Percentiles rank a stretch among this genome's conserved stretches.
Conservation (phyloP, 2,797 vertebrate genomes). For the Mus caroli region DNA sequence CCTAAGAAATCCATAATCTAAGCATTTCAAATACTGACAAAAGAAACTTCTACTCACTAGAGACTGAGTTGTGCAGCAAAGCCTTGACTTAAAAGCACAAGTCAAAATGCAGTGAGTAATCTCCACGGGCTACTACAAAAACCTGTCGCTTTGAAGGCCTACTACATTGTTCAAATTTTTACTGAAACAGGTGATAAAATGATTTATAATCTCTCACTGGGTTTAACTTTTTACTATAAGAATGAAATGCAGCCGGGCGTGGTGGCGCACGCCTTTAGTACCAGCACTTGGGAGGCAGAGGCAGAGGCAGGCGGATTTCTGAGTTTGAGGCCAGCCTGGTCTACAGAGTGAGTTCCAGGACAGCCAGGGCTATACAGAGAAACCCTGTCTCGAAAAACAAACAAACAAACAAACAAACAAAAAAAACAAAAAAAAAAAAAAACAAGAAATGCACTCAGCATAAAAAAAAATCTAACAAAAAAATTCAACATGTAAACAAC, state of each 20-base stretch:
- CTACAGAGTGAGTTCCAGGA: no score
- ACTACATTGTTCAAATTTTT: constrained; percentile 52
- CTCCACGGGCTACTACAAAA: constrained; percentile 12
- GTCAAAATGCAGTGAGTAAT: neutral
- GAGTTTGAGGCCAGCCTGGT: no score
- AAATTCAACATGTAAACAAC: constrained; percentile 27
- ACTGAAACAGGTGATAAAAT: constrained; percentile 44
- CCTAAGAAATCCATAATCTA: neutral
- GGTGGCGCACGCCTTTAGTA: no score
- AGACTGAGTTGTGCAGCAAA: neutral
- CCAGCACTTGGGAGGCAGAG: no score
- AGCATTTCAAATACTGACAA: neutral
- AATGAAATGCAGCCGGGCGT: neutral
- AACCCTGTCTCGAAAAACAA: no score
- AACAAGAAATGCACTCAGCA: neutral
- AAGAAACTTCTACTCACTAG: neutral
- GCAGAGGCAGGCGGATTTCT: no score
- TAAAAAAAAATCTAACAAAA: neutral
- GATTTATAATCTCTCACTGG: neutral
- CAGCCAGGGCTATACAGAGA: no score
- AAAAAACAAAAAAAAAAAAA: no score
- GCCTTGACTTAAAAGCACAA: neutral
- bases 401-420: no score
- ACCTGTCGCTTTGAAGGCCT: constrained; percentile 21
- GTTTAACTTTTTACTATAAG: constrained; percentile 54